phyloP scores from a whole-genome alignment of 2,888 invertebrate genomes.

The Catocala fraxini region DNA sequence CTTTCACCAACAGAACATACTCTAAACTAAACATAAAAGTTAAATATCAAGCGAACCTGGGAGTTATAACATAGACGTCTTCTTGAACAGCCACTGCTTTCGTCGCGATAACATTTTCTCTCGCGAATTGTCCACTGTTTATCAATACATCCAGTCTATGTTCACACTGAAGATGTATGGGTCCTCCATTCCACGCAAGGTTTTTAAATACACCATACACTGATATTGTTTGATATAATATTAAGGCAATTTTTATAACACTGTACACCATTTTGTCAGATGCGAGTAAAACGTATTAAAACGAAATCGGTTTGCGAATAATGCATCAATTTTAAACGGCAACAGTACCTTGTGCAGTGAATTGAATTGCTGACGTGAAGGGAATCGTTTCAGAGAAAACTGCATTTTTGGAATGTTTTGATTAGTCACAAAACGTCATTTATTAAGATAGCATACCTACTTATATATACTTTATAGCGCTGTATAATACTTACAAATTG shows the following conservation, averaged over 20 bases:
- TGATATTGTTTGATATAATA: slow-evolving; percentile 32
- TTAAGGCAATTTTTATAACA: slow-evolving; percentile 23
- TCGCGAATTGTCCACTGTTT: slow-evolving; percentile 82
- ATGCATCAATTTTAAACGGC: too few relatives aligned
- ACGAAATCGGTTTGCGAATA: neutral
- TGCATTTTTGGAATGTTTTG: slow-evolving; percentile 19
- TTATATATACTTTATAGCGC: too few relatives aligned
- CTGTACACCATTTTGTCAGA: slow-evolving; percentile 35
- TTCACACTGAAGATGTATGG: slow-evolving; percentile 78
- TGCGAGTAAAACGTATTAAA: neutral
- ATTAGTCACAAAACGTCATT: slow-evolving; percentile 18
- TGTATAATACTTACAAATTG: too few relatives aligned
- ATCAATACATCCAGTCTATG: slow-evolving; percentile 83
- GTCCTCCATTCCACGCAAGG: slow-evolving; percentile 80
- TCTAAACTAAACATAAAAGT: neutral
- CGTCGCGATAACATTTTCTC: slow-evolving; percentile 88
- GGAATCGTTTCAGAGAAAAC: slow-evolving; percentile 36
- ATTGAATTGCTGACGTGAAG: slow-evolving; percentile 33
- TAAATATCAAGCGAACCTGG: slow-evolving; percentile 69
- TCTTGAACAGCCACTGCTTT: slow-evolving; percentile 87
- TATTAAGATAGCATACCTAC: neutral
- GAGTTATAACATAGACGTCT: slow-evolving; percentile 87
- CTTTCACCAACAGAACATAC: neutral
- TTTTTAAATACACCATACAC: slow-evolving; percentile 60
- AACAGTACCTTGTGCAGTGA: neutral